Evolutionary conservation across 2,888 invertebrate species (phyloP).

Genomic region (Pachymerium ferrugineum): DNA sequence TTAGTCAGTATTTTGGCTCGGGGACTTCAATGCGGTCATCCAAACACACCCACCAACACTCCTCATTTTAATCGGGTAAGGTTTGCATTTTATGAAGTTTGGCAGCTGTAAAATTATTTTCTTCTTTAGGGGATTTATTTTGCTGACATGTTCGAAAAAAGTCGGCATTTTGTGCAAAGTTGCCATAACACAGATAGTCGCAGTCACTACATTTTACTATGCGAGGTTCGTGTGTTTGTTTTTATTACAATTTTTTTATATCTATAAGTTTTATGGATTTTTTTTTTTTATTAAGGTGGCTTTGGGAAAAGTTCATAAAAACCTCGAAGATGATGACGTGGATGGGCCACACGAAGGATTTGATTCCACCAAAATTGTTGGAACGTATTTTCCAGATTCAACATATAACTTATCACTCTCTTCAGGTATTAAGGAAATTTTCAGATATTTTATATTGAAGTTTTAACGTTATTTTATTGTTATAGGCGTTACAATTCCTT

Average conservation of each 20-base stretch:
- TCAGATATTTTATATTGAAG: background rate
- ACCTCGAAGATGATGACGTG: conserved; percentile 36
- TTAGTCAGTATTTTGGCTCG: conserved; percentile 50
- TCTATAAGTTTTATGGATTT: background rate
- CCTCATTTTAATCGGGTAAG: conserved; percentile 32
- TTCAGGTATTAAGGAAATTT: conserved; percentile 35
- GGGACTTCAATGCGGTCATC: conserved; percentile 49
- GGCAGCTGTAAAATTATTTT: conserved; percentile 49
- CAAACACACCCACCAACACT: background rate
- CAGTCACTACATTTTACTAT: conserved; percentile 50
- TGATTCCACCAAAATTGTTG: conserved; percentile 38
- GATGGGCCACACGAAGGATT: conserved; percentile 36
- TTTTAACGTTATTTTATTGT: background rate
- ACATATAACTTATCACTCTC: conserved; percentile 36
- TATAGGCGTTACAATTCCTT: conserved; percentile 39
- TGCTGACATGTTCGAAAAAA: conserved; percentile 52
- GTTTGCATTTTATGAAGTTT: background rate
- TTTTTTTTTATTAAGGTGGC: conserved; percentile 30
- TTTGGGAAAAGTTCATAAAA: conserved; percentile 34
- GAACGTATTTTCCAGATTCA: conserved; percentile 39
- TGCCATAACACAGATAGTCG: conserved; percentile 41
- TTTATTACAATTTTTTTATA: background rate
- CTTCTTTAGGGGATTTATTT: conserved; percentile 10
- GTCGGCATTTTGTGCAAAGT: conserved; percentile 46
- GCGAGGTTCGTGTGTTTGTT: conserved; percentile 46